Evolutionary conservation across 2,888 invertebrate genomes (phyloP).

Genomic region (Eubasilissa splendida): DNA sequence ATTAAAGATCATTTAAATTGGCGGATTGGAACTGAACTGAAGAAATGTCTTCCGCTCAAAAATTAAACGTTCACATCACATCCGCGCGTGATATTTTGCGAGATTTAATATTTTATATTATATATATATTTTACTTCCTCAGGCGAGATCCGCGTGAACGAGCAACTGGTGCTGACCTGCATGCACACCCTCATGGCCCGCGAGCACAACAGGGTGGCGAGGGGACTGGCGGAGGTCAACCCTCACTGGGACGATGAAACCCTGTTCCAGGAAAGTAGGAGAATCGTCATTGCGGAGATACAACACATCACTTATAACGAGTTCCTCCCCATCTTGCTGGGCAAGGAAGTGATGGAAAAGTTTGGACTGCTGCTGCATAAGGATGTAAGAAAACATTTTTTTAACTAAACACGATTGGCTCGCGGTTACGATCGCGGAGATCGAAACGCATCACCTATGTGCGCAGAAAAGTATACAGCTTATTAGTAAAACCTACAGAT

Average conservation of each 20-base stretch:
- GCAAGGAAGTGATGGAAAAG: constrained; percentile 93
- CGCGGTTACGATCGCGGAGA: too few relatives aligned
- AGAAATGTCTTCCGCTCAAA: too few relatives aligned
- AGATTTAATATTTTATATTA: neutral
- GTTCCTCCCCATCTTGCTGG: constrained; percentile 89
- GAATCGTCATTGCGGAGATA: constrained; percentile 88
- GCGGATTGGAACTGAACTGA: too few relatives aligned
- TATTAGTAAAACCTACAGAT: too few relatives aligned
- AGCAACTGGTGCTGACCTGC: constrained; percentile 89
- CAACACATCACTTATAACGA: constrained; percentile 94
- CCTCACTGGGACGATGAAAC: constrained; percentile 96
- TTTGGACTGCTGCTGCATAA: constrained; percentile 88
- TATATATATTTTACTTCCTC: constrained; percentile 58
- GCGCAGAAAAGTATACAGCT: too few relatives aligned
- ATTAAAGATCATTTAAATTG: too few relatives aligned
- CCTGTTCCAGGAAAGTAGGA: constrained; percentile 88
- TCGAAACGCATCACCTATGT: too few relatives aligned
- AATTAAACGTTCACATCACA: too few relatives aligned
- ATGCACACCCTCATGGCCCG: constrained; percentile 94
- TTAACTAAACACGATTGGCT: too few relatives aligned
- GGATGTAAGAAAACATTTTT: constrained; percentile 70
- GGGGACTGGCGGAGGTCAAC: constrained; percentile 83
- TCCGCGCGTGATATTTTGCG: too few relatives aligned
- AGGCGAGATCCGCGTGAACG: constrained; percentile 94
- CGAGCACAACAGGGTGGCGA: constrained; percentile 91